phyloP scores from a whole-genome alignment of 2,113 vertebrate species.

The Picathartes gymnocephalus region DNA sequence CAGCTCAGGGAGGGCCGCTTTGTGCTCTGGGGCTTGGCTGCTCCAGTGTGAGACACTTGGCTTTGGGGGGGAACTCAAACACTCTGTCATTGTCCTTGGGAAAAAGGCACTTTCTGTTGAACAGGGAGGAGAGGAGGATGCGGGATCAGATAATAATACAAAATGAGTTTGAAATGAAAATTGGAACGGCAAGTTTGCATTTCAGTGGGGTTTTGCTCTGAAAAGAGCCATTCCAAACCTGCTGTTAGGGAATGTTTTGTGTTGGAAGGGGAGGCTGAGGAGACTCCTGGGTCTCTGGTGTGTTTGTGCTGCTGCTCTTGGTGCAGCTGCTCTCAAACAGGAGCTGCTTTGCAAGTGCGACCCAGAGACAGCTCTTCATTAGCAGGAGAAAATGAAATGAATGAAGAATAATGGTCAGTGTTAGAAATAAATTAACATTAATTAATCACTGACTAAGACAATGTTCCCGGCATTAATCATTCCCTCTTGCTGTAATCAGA shows the following conservation, averaged over 20 bases:
- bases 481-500: background rate
- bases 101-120: no score
- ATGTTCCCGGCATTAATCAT: background rate
- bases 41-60: background rate
- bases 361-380: background rate
- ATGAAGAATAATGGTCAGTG: background rate
- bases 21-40: background rate
- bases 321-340: background rate
- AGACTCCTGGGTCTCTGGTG: background rate
- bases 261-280: background rate
- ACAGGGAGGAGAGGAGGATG: accelerated
- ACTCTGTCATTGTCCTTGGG: accelerated
- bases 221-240: accelerated
- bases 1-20: background rate
- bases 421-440: constrained; percentile 17
- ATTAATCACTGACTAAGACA: constrained; percentile 14
- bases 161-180: background rate
- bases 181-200: accelerated
- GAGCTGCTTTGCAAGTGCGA: background rate
- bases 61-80: accelerated
- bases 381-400: background rate
- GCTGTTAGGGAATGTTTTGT: background rate
- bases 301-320: background rate
- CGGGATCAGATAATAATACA: accelerated
- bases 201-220: background rate